Conservation (phyloP, 2,797 vertebrate genomes). For the Ataeniobius toweri region DNA sequence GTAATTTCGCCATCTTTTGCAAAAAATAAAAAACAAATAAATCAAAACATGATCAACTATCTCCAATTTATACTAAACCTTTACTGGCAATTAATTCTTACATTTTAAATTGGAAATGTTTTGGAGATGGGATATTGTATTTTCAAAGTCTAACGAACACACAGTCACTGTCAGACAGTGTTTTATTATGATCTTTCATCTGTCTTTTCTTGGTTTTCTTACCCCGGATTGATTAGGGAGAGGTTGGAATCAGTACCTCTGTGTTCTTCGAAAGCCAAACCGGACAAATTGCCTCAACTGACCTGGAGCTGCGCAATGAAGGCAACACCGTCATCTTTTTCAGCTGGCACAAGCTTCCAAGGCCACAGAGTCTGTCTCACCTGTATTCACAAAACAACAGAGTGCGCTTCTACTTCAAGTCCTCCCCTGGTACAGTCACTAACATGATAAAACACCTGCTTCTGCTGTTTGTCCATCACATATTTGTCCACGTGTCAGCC, state of each 20-base stretch:
- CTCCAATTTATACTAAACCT: too few species aligned
- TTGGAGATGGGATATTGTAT: not conserved
- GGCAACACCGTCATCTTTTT: constrained; percentile 89
- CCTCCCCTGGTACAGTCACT: constrained; percentile 80
- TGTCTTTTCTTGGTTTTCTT: not conserved
- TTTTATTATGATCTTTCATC: not conserved
- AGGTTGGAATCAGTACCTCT: constrained; percentile 82
- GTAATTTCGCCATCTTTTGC: too few species aligned
- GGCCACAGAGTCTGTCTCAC: constrained; percentile 67
- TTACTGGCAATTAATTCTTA: not conserved
- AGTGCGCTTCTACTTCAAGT: constrained; percentile 86
- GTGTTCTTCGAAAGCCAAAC: constrained; percentile 84
- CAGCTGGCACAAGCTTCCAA: constrained; percentile 83
- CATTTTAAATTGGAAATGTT: not conserved
- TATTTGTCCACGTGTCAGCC: constrained; percentile 18
- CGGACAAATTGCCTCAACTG: constrained; percentile 79
- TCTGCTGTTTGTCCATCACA: constrained; percentile 9
- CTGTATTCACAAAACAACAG: constrained; percentile 45
- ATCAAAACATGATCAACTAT: too few species aligned
- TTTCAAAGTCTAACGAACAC: not conserved
- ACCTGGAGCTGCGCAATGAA: constrained; percentile 84
- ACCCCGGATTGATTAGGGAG: constrained; percentile 65
- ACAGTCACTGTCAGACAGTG: not conserved
- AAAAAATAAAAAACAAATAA: too few species aligned
- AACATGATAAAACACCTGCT: constrained; percentile 44